A percentile compares a stretch with the other conserved stretches of the same genome.
Evolutionary conservation across 2,113 vertebrate species (phyloP).

Genomic region (Trinectes maculatus): DNA sequence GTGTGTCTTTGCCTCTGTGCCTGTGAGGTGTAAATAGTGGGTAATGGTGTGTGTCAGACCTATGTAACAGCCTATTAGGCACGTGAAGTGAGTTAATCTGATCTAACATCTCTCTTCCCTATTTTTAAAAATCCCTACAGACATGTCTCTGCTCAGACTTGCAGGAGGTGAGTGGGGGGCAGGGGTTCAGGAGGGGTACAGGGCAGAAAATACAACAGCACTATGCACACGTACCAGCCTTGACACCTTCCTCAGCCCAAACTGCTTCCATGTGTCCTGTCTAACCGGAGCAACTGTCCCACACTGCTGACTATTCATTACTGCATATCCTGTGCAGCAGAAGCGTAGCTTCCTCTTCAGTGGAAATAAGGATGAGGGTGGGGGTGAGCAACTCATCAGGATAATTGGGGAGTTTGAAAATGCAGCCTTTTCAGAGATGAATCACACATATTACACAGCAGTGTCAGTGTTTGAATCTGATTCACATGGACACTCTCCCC

Average conservation of each 20-base stretch:
- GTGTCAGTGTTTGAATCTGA: slow-evolving; percentile 31
- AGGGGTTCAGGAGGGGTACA: not conserved
- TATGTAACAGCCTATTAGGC: slow-evolving; percentile 92
- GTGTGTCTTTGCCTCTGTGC: slow-evolving; percentile 73
- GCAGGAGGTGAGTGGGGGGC: not conserved
- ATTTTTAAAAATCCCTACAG: slow-evolving; percentile 79
- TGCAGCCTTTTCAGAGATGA: slow-evolving; percentile 27
- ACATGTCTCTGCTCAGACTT: slow-evolving; percentile 24
- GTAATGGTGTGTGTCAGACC: slow-evolving; percentile 94
- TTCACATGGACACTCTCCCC: slow-evolving; percentile 12
- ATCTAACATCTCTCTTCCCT: slow-evolving; percentile 86
- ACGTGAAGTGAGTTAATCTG: slow-evolving; percentile 87
- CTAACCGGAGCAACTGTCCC: slow-evolving; percentile 22
- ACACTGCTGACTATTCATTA: slow-evolving; percentile 5
- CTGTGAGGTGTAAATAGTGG: slow-evolving; percentile 91
- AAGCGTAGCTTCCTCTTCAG: slow-evolving; percentile 34
- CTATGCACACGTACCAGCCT: slow-evolving; percentile 20
- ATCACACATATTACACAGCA: slow-evolving; percentile 22
- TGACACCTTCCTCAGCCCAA: slow-evolving; percentile 54
- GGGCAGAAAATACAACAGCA: slow-evolving; percentile 19
- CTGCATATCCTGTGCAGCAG: slow-evolving; percentile 47
- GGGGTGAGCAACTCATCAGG: slow-evolving; percentile 30
- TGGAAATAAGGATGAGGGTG: not conserved
- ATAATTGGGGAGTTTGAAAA: slow-evolving; percentile 57
- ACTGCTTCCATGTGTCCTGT: slow-evolving; percentile 61